Evolutionary conservation across 2,113 vertebrate genomes (phyloP).

Genomic region (Cyprinodon brontotheroides): DNA sequence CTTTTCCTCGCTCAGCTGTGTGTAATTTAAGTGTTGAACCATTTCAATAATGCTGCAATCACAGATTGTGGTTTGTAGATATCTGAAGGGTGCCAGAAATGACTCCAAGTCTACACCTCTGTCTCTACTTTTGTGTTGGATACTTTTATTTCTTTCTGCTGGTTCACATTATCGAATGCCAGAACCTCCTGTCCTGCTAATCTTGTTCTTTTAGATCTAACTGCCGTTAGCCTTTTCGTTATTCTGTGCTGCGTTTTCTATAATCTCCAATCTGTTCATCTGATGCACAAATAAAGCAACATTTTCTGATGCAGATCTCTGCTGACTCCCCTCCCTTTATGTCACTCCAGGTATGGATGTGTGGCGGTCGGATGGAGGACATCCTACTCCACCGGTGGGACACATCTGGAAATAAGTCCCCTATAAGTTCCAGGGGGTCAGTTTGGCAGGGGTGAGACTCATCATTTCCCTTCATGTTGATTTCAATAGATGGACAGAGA

Average conservation of each 20-base stretch:
- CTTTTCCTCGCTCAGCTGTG: neutral
- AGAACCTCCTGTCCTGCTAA: neutral
- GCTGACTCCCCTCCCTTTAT: conserved; percentile 5
- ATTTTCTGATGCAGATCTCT: neutral
- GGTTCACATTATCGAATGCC: neutral
- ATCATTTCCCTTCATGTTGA: neutral
- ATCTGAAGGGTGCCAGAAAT: neutral
- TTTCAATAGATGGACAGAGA: neutral
- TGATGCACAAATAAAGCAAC: neutral
- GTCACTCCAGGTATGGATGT: conserved; percentile 80
- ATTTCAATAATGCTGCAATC: neutral
- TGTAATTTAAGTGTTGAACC: neutral
- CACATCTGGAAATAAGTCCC: conserved; percentile 99
- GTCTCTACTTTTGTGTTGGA: too few species aligned
- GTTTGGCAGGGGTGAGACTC: conserved; percentile 88
- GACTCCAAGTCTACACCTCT: too few species aligned
- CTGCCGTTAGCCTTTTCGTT: neutral
- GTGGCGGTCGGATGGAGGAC: conserved; percentile 83
- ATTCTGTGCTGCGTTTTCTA: neutral
- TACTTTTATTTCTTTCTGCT: neutral
- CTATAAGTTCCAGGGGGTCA: conserved; percentile 95
- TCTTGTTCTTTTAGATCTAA: neutral
- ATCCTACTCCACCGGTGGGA: conserved; percentile 93
- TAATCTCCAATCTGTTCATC: neutral
- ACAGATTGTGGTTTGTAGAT: neutral